These are phyloP conservation scores for Apantesis nais DNA, from an alignment of 2,888 invertebrate genomes.

Conservation along the genomic window DNA sequence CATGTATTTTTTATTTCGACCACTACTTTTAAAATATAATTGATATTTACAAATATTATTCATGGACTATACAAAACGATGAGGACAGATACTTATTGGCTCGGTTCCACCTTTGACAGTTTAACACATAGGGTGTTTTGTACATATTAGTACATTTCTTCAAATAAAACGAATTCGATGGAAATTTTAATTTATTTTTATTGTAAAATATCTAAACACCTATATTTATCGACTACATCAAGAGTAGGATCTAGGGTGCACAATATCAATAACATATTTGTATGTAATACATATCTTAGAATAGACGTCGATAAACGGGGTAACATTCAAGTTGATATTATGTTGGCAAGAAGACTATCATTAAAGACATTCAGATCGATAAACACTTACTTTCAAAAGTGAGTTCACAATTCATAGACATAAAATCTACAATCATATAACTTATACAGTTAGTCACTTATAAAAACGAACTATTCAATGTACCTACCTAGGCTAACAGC, in stretches of 20 bases:
- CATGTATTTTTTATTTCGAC: too few species aligned
- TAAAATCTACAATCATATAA: neutral
- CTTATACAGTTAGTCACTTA: neutral
- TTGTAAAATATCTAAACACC: slow-evolving; percentile 65
- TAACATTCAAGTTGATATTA: neutral
- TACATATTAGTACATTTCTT: too few species aligned
- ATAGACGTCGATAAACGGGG: neutral
- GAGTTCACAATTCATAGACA: neutral
- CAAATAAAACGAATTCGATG: neutral
- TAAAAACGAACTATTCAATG: neutral
- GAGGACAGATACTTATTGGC: too few species aligned
- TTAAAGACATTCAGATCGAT: neutral
- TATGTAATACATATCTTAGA: slow-evolving; percentile 5
- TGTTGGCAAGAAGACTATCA: neutral
- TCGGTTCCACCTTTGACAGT: too few species aligned
- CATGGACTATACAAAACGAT: too few species aligned
- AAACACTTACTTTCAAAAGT: neutral
- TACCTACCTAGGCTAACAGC: neutral
- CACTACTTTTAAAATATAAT: too few species aligned
- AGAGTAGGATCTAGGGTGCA: slow-evolving; percentile 54
- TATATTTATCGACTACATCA: slow-evolving; percentile 48
- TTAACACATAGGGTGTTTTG: too few species aligned
- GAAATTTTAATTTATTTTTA: slow-evolving; percentile 59
- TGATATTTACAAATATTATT: too few species aligned
- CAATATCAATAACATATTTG: slow-evolving; percentile 44